Base-by-base conservation (phyloP, 2,797 vertebrate genomes). In the Potorous gilbertii region DNA sequence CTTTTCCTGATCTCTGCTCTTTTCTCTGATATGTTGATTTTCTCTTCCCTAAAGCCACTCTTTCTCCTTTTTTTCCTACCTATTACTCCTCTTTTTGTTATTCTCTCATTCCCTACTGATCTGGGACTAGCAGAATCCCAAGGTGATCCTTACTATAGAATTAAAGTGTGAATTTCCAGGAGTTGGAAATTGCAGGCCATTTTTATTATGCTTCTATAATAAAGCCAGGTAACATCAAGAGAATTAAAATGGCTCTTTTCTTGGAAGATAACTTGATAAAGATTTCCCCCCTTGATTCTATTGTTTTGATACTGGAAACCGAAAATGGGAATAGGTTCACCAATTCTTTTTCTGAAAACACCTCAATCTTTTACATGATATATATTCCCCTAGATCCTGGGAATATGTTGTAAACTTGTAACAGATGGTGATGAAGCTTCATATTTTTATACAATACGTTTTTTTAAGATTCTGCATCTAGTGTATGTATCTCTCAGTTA, bases 381-480 rank as follows among this genome's bases (percentile, higher is more conserved):
- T 98, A 98, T 98, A 98, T 98, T 96, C 97, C 98, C 98, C 98
- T 95, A 98, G 98, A 98, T 98, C 98, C 98, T 97, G 96, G 97
- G 97, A 98, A 98, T 98, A 98, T 98, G 98, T 98, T 98, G 97
- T 98, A 98, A 98, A 99, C 98, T 98, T 98, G 97, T 98, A 98
- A 98, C 98, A 98, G 98, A 98, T 98, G 98, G 98, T 98, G 98
- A 98, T 98, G 98, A 98, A 98, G 97, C 98, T 97, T 98, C 97
- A 98, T 96, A 98, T 98, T 98, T 98, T 98, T 98, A 98, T 98
- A 98, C 97, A 98, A 98, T 98, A 97, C 97, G 97, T 97, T 98
- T 96, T 55, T 97, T 98, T 98, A 97, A 98, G 97, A 98, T 98
- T 98, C 98, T 98, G 96, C 96, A 98, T 98, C 96, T 98, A 98